Base-by-base conservation (phyloP, 2,113 vertebrate species). In the Benitochromis conjunctus region DNA sequence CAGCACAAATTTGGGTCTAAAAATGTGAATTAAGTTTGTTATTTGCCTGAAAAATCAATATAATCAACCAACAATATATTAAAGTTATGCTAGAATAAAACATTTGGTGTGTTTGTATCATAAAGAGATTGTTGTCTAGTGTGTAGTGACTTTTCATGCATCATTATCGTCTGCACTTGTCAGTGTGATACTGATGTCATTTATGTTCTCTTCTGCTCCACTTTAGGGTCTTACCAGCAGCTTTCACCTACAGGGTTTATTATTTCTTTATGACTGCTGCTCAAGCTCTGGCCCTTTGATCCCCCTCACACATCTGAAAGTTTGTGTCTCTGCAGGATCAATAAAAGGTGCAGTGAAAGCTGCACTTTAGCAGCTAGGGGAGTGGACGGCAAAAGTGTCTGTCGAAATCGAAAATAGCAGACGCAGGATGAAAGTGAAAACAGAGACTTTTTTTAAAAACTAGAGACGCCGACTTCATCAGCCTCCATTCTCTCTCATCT, bases 321-420 rank as follows among this genome's bases (percentile, higher is more conserved):
- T 88, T 71, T 85, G 57, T 48, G 78, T 79, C 71, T 81, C 54
- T 64, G 21, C 58, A 76, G 36, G 34, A 85, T 90, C 31, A 14
- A 87, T 89, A 58, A 76, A 88, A 87, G 66, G 78, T 82, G 31
- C 43, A 54, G 81, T 80, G 34, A 89, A 66, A 55, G 66, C 86
- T 51, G 48, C 77, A 76, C 66, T 77, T 88, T 24, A 71, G n/a
- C 58, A 85, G 58, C 79, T 62, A 82, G 48, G 77, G 82, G 56
- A 29, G 34, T 14, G 60, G 54, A 66, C 77, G 71, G 53, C 41
- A 76, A 36, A 88, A 26, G 71, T 81, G 56, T 43, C 69, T 38
- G 53, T 86, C 34, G 74, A 91, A 90, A 88, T 85, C 16, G 54
- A 80, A 80, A 77, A 78, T 58, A 84, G 76, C 82, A 76, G 58